These are phyloP conservation scores for Zaprionus lineosus DNA, from an alignment of 2,888 invertebrate genomes.

Conservation along the genomic window DNA sequence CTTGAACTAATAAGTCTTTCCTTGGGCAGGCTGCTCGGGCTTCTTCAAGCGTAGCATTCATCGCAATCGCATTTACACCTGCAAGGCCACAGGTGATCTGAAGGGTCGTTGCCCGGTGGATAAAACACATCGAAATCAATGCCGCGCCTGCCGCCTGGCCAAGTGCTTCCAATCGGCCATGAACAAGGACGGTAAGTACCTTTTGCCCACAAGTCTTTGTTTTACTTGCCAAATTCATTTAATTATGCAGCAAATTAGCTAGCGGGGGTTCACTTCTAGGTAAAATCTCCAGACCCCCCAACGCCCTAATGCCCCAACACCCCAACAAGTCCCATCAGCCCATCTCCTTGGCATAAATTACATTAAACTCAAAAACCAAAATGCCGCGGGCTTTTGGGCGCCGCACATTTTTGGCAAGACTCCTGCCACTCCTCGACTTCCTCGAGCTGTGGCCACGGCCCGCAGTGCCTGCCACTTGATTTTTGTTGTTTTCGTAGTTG, in stretches of 20 bases:
- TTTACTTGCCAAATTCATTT: constrained; percentile 66
- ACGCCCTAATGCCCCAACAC: too few relatives aligned
- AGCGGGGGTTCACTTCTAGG: constrained; percentile 14
- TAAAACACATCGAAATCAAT: constrained; percentile 98
- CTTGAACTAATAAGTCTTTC: neutral
- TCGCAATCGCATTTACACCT: constrained; percentile 97
- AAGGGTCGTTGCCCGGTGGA: constrained; percentile 97
- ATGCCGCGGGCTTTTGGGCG: constrained; percentile 62
- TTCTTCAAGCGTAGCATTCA: constrained; percentile 98
- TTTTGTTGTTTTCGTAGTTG: constrained; percentile 52
- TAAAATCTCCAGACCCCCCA: too few relatives aligned
- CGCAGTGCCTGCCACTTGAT: constrained; percentile 18
- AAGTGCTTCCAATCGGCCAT: constrained; percentile 98
- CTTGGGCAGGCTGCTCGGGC: constrained; percentile 91
- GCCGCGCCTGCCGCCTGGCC: constrained; percentile 95
- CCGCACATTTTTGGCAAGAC: constrained; percentile 26
- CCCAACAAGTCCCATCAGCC: too few relatives aligned
- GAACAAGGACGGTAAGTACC: constrained; percentile 97
- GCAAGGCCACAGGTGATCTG: constrained; percentile 96
- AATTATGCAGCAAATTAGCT: constrained; percentile 76
- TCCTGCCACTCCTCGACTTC: constrained; percentile 12
- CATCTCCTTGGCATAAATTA: constrained; percentile 71
- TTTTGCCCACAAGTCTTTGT: constrained; percentile 56
- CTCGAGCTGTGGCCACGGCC: constrained; percentile 10
- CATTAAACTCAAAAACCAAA: constrained; percentile 63